Base-by-base conservation (phyloP, 2,113 vertebrate species). In the Epinephelus lanceolatus region DNA sequence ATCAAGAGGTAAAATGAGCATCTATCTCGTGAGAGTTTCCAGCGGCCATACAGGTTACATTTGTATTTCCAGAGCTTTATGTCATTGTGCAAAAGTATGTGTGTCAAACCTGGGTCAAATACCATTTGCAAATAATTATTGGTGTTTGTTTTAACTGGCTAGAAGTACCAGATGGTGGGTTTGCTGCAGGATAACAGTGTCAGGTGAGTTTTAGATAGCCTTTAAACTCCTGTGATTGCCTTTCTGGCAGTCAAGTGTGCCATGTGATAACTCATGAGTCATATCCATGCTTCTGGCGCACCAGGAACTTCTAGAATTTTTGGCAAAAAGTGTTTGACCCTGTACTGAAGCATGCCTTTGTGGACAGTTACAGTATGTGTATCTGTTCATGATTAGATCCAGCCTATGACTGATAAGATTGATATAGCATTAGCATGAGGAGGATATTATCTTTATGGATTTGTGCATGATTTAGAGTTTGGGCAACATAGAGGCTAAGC, bases 111-210 rank as follows among this genome's bases (percentile, higher is more conserved):
- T 59, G 72, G 86, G 88, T 90, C 89, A 88, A 71, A 81, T 69
- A 62, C 76, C 83, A 91, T 90, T 92, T 88, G 85, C 56, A 59
- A 91, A 90, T 85, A 92, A 92, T 87, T 86, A 85, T 33, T 86
- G 42, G 70, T 88, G 82, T 91, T 92, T 93, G 80, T 88, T 87
- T 91, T 79, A 81, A 88, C 69, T 78, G 83, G 63, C 76, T 85
- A 40, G 19, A 86, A 84, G 77, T 23, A 67, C 83, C 89, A 90
- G 85, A 90, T 89, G 81, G 72, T 71, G 61, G 30, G n/a, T 82
- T 84, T 53, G 69, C 76, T 3, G 52, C 55, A 55, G 72, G 52
- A 78, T 79, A 78, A 57, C 19, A 80, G 80, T 77, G 80, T 87
- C 82, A 84, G 75, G 67, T 85, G 75, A 85, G 33, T 59, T 78